Evolutionary conservation across 2,888 invertebrate genomes (phyloP), one percentile per base, ranked within the genome.

Genomic region (Masnerella sp.): DNA sequence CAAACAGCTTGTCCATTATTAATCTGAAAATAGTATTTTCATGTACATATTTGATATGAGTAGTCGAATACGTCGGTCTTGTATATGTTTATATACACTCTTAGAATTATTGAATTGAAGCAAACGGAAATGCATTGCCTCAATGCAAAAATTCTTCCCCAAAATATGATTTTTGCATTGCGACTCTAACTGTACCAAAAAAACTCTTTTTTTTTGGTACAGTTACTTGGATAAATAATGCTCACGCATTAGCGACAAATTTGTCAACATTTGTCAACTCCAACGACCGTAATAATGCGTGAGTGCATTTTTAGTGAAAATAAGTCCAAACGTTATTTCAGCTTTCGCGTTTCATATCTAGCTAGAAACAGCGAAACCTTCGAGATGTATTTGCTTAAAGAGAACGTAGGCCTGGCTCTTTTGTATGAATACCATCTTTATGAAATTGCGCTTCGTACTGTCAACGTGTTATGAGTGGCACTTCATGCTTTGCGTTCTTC

Each of bases 1-100:
- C 81, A 77, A 80, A 76, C 69, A 79, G 77, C 79, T 76, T 84
- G 77, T 83, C 83, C 86, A 86, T 86, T 81, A 83, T 84, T 62
- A 56, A 3, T 62, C 75, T 77, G 67, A 25, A 77, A 75, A 56
- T n/a, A n/a, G n/a, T n/a, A n/a, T n/a, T n/a, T n/a, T n/a, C n/a
- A n/a, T n/a, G n/a, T n/a, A n/a, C n/a, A n/a, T n/a, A n/a, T n/a
- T n/a, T n/a, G n/a, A n/a, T n/a, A n/a, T n/a, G n/a, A n/a, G n/a
- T n/a, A n/a, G n/a, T n/a, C n/a, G n/a, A n/a, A n/a, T n/a, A n/a
- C n/a, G n/a, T n/a, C n/a, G n/a, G n/a, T n/a, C n/a, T n/a, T n/a
- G n/a, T n/a, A n/a, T n/a, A n/a, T n/a, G n/a, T n/a, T n/a, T n/a
- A n/a, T n/a, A n/a, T n/a, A n/a, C n/a, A n/a, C n/a, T n/a, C n/a